Evolutionary conservation across 2,113 vertebrate genomes (phyloP).

Genomic region (Edolisoma coerulescens): DNA sequence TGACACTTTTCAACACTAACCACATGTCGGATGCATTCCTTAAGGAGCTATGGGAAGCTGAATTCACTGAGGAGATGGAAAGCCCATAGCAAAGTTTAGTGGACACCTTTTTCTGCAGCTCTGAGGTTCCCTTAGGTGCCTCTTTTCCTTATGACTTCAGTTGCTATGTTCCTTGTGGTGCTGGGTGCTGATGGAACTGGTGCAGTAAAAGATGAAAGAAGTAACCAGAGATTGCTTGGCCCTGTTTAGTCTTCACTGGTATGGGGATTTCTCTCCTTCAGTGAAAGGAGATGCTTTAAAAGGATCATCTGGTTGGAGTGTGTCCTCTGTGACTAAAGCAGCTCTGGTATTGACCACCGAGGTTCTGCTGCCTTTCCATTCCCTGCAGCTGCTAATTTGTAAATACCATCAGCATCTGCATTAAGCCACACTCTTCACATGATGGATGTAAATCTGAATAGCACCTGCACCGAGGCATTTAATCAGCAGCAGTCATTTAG

Average conservation of each 20-base stretch:
- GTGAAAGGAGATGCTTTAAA: neutral
- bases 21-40: neutral
- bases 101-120: neutral
- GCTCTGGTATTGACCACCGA: neutral
- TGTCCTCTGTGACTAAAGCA: neutral
- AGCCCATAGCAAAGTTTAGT: neutral
- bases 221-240: neutral
- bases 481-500: constrained; percentile 36
- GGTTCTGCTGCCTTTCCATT: neutral
- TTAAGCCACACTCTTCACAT: neutral
- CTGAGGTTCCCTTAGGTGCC: neutral
- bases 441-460: constrained; percentile 43
- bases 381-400: neutral
- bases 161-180: neutral
- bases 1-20: neutral
- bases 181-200: neutral
- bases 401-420: neutral
- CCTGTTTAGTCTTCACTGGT: neutral
- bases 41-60: neutral
- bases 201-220: neutral
- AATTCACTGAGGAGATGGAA: neutral
- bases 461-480: constrained; percentile 54
- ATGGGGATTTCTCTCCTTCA: neutral
- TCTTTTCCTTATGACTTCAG: neutral
- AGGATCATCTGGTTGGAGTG: neutral